A percentile compares a stretch with the other conserved stretches of the same genome.
Conservation (phyloP, 2,888 invertebrate species). For the Muscina levida region DNA sequence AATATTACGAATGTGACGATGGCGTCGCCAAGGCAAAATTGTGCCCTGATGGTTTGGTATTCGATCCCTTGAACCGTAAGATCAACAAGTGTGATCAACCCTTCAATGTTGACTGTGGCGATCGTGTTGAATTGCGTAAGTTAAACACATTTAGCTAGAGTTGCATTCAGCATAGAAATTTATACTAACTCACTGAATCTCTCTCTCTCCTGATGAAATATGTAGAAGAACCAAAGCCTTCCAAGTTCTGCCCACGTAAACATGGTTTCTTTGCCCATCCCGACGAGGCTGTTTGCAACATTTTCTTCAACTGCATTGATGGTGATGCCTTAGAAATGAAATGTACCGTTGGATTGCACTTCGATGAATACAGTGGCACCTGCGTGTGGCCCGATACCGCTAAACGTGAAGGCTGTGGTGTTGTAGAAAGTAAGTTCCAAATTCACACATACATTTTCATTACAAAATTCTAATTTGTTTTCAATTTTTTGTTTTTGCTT, state of each 20-base stretch:
- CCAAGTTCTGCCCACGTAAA: slow-evolving; percentile 87
- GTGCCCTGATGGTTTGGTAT: slow-evolving; percentile 94
- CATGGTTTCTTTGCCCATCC: slow-evolving; percentile 96
- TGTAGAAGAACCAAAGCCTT: slow-evolving; percentile 87
- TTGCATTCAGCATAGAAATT: not conserved
- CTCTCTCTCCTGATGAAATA: not conserved
- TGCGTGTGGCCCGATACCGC: slow-evolving; percentile 94
- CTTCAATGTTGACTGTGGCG: slow-evolving; percentile 95
- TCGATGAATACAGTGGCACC: slow-evolving; percentile 93
- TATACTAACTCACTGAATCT: not conserved
- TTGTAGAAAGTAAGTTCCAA: slow-evolving; percentile 81
- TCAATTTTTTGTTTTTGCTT: slow-evolving; percentile 25
- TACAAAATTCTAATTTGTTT: not conserved
- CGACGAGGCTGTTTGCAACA: slow-evolving; percentile 88
- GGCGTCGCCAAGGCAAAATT: slow-evolving; percentile 87
- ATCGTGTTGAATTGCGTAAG: slow-evolving; percentile 93
- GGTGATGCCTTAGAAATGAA: slow-evolving; percentile 89
- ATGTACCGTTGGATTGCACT: slow-evolving; percentile 93
- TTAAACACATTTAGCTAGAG: slow-evolving; percentile 68
- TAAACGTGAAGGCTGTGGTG: slow-evolving; percentile 87
- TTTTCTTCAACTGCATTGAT: slow-evolving; percentile 94
- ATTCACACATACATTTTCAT: not conserved
- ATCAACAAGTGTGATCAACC: slow-evolving; percentile 95
- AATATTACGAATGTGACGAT: slow-evolving; percentile 89
- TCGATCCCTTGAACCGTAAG: slow-evolving; percentile 91